Evolutionary conservation across 2,797 vertebrate species (phyloP).

Genomic region (Poecilia velifera): DNA sequence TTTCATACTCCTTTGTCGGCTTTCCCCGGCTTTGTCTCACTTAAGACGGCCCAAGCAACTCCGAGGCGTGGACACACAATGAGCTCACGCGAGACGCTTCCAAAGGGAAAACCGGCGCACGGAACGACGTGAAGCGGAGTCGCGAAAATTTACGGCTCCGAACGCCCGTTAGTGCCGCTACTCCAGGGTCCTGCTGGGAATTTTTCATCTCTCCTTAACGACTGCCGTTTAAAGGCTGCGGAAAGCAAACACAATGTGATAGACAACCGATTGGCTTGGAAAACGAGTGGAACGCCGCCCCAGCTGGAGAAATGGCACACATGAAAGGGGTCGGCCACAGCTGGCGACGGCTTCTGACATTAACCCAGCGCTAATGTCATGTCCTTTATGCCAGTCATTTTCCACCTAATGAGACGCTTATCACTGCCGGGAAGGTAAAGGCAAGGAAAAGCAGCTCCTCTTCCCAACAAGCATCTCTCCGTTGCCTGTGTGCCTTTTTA

Average conservation of each 20-base stretch:
- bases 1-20: slow-evolving; percentile 26
- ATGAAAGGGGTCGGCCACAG: slow-evolving; percentile 68
- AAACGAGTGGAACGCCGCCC: slow-evolving; percentile 31
- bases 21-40: slow-evolving; percentile 12
- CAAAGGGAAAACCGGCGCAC: slow-evolving; percentile 11
- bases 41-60: slow-evolving; percentile 31
- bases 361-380: slow-evolving; percentile 73
- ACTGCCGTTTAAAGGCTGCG: slow-evolving; percentile 35
- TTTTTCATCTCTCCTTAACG: slow-evolving; percentile 21
- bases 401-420: slow-evolving; percentile 71
- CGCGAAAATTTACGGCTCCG: slow-evolving; percentile 13
- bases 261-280: slow-evolving; percentile 57
- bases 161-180: slow-evolving; percentile 9
- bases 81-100: slow-evolving; percentile 22
- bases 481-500: slow-evolving; percentile 13
- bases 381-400: slow-evolving; percentile 76
- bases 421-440: slow-evolving; percentile 38
- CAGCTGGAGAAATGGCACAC: slow-evolving; percentile 69
- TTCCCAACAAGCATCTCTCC: slow-evolving; percentile 15
- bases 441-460: slow-evolving; percentile 12
- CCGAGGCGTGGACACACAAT: slow-evolving; percentile 3
- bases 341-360: slow-evolving; percentile 74
- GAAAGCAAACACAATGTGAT: slow-evolving; percentile 42
- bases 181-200: slow-evolving; percentile 26
- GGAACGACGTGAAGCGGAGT: slow-evolving; percentile 13